phyloP scores from a whole-genome alignment of 1,140 invertebrate species.

The Aphidius gifuensis region DNA sequence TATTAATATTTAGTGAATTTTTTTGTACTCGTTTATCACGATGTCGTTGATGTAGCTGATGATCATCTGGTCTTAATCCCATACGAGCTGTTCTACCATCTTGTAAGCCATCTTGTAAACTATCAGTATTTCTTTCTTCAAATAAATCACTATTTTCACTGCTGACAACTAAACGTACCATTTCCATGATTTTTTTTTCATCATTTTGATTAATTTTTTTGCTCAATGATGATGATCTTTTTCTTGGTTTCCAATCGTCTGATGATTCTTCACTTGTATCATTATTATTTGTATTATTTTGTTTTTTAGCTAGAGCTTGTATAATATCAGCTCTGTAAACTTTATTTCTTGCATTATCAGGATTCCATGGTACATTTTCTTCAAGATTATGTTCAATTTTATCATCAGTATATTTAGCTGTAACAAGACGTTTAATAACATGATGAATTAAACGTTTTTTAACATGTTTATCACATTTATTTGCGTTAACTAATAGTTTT shows the following conservation, averaged over 20 bases:
- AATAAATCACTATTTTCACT: conserved; percentile 48
- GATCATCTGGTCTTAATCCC: conserved; percentile 45
- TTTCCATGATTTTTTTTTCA: conserved; percentile 30
- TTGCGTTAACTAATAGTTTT: conserved; percentile 49
- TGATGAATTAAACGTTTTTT: conserved; percentile 52
- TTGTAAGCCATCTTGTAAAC: conserved; percentile 35
- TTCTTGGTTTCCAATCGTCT: conserved; percentile 45
- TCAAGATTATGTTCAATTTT: conserved; percentile 47
- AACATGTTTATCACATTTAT: conserved; percentile 48
- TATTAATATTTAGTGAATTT: conserved; percentile 29
- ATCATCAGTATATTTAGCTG: conserved; percentile 48
- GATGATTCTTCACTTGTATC: conserved; percentile 46
- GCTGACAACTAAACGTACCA: conserved; percentile 33
- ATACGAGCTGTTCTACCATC: conserved; percentile 50
- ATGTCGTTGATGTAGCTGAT: conserved; percentile 27
- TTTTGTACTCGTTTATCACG: neutral
- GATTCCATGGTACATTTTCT: conserved; percentile 51
- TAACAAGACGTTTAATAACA: conserved; percentile 51
- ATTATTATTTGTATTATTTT: conserved; percentile 33
- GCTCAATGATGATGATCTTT: conserved; percentile 21
- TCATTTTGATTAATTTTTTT: conserved; percentile 29
- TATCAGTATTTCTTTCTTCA: conserved; percentile 42
- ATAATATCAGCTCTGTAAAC: conserved; percentile 47
- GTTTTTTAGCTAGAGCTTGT: conserved; percentile 43
- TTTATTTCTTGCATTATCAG: conserved; percentile 47